A percentile compares a stretch with the other conserved stretches of the same genome.
phyloP scores from a whole-genome alignment of 2,888 invertebrate species.

The Apoda limacodes region DNA sequence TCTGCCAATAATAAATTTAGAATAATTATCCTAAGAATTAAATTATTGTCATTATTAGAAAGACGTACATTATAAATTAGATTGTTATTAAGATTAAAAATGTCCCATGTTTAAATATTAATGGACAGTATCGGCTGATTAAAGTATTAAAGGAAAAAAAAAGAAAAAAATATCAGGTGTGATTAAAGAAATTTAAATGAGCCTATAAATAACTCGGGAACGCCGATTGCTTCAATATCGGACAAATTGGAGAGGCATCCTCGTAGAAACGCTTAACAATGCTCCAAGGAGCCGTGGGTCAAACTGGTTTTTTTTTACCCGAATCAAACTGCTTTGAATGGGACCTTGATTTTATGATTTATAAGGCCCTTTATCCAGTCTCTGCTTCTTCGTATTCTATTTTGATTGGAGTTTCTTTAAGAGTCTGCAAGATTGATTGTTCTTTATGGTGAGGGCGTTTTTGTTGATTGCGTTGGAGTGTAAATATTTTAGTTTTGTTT shows the following conservation, averaged over 20 bases:
- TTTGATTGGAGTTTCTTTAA: constrained; percentile 67
- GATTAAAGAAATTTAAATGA: constrained; percentile 63
- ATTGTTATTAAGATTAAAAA: too few relatives aligned
- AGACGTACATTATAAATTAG: too few relatives aligned
- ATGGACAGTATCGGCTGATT: too few relatives aligned
- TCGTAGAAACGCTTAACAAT: constrained; percentile 40
- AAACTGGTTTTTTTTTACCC: constrained; percentile 45
- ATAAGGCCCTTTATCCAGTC: constrained; percentile 60
- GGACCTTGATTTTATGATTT: constrained; percentile 67
- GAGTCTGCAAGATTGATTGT: constrained; percentile 63
- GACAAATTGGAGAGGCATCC: constrained; percentile 63
- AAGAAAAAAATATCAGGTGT: constrained; percentile 34
- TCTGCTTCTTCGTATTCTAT: constrained; percentile 59
- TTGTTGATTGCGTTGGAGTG: constrained; percentile 51
- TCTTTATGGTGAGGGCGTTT: constrained; percentile 59
- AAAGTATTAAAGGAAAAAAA: too few relatives aligned
- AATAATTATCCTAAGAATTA: too few relatives aligned
- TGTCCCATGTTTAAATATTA: too few relatives aligned
- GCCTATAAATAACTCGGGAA: constrained; percentile 50
- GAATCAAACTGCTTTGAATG: constrained; percentile 61
- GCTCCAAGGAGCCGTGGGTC: constrained; percentile 41
- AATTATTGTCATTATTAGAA: too few relatives aligned
- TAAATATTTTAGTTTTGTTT: constrained; percentile 55
- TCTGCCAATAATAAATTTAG: too few relatives aligned
- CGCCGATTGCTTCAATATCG: constrained; percentile 52